These are phyloP conservation scores for Lethocerus indicus DNA, from an alignment of 1,140 invertebrate species.

Conservation along the genomic window DNA sequence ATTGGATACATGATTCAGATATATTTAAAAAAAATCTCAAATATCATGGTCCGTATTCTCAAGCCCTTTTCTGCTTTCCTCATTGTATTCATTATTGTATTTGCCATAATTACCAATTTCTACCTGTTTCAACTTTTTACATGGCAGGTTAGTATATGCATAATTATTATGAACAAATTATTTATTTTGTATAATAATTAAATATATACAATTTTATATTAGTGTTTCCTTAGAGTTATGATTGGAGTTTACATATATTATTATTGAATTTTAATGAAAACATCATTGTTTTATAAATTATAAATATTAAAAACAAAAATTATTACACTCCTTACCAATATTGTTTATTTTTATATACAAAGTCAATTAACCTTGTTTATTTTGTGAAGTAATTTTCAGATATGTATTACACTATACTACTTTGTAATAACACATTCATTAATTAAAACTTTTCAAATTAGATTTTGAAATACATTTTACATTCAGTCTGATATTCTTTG, in stretches of 20 bases:
- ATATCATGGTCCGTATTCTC: conserved; percentile 56
- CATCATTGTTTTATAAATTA: not conserved
- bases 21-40: conserved; percentile 40
- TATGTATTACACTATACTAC: too few species aligned
- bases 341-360: too few species aligned
- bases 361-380: too few species aligned
- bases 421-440: too few species aligned
- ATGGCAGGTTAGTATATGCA: conserved; percentile 48
- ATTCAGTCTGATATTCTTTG: too few species aligned
- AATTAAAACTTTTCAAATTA: too few species aligned
- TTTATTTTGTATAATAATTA: conserved; percentile 1
- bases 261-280: not conserved
- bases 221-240: not conserved
- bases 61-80: conserved; percentile 72
- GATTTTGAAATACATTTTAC: too few species aligned
- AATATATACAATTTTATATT: not conserved
- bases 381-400: too few species aligned
- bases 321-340: not conserved
- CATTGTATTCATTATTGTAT: conserved; percentile 78
- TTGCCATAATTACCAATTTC: conserved; percentile 78
- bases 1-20: conserved; percentile 64
- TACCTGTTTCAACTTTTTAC: conserved; percentile 84
- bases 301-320: not conserved
- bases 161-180: too few species aligned
- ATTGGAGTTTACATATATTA: not conserved